Evolutionary conservation across 30 jellyfish, hydroid and myxozoan genomes (phyloP), one percentile per base, ranked within the genome.

Genomic region (Morbakka virulenta): DNA sequence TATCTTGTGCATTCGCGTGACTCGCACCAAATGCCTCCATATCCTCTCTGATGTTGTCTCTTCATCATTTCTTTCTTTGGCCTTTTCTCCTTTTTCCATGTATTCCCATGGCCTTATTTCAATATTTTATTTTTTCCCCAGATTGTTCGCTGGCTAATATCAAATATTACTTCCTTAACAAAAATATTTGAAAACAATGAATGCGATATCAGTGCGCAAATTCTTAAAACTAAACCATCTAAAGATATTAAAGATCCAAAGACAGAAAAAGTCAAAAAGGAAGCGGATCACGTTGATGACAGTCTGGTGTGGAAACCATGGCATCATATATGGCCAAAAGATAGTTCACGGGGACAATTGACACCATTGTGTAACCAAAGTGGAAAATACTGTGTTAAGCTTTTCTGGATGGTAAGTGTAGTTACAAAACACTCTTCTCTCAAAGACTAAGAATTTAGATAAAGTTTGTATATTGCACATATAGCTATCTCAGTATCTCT

Each of bases 271-370:
- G 49, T 17, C 34, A 79, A 75, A 25, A 87, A 87, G 50, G 96
- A 85, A 20, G 78, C 76, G 41, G 99, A 86, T 24, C 36, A 62
- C 0, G 62, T 53, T 29, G 96, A 87, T 27, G 96, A 83, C n/a
- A 27, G 31, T 34, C 32, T 79, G 2, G 67, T 50, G 14, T 93
- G 99, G 96, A 93, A 65, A 70, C 99, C 97, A 9, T 93, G 99
- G 99, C 88, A 86, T 65, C 96, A 72, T 52, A 82, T 93, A 1
- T 93, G 99, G 99, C 99, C 99, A 0, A 93, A 93, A 62, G 99
- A 93, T 27, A 72, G 48, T 3, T 52, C 79, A 14, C 62, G 84
- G 30, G 51, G 6, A 9, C 72, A 62, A 47, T 57, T 87, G 6
- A 89, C 87, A 0, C 89, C 92, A 23, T 32, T 50, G 3, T 86